These are phyloP conservation scores for Pocillopora grandis DNA, from an alignment of 92 coral and sea anemone genomes.

Conservation along the genomic window DNA sequence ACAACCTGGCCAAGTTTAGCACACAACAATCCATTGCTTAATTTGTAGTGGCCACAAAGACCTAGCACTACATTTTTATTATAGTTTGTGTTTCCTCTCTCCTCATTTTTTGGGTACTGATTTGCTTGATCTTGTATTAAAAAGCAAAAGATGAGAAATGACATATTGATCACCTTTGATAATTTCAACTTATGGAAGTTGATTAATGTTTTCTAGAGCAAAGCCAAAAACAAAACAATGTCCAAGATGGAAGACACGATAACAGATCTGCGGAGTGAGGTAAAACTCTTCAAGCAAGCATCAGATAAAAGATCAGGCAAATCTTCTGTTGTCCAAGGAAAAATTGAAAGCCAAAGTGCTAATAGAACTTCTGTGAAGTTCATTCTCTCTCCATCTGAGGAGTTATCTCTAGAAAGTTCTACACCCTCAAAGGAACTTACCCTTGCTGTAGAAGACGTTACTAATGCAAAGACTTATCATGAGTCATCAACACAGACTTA, in stretches of 20 bases:
- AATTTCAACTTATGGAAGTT: neutral
- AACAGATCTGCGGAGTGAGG: constrained; percentile 80
- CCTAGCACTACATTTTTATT: too few species aligned
- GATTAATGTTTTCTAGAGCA: constrained; percentile 42
- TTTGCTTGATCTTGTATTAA: neutral
- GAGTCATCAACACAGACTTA: constrained; percentile 92
- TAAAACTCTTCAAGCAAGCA: constrained; percentile 70
- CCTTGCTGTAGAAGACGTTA: constrained; percentile 82
- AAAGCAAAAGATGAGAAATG: neutral
- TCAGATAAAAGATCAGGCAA: constrained; percentile 69
- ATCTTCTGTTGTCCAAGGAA: constrained; percentile 62
- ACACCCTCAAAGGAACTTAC: constrained; percentile 78
- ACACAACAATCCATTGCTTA: too few species aligned
- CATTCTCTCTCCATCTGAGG: constrained; percentile 72
- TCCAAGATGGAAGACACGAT: constrained; percentile 84
- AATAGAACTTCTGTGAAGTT: constrained; percentile 83
- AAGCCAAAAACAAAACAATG: constrained; percentile 71
- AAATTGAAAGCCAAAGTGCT: constrained; percentile 52
- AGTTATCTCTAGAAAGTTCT: constrained; percentile 66
- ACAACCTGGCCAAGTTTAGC: too few species aligned
- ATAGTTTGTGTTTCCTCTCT: too few species aligned
- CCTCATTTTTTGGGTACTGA: neutral
- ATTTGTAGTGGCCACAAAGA: too few species aligned
- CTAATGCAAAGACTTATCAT: constrained; percentile 68
- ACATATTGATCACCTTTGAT: neutral